phyloP scores from a whole-genome alignment of 2,888 invertebrate species.

The Acanthosepion lycidas region DNA sequence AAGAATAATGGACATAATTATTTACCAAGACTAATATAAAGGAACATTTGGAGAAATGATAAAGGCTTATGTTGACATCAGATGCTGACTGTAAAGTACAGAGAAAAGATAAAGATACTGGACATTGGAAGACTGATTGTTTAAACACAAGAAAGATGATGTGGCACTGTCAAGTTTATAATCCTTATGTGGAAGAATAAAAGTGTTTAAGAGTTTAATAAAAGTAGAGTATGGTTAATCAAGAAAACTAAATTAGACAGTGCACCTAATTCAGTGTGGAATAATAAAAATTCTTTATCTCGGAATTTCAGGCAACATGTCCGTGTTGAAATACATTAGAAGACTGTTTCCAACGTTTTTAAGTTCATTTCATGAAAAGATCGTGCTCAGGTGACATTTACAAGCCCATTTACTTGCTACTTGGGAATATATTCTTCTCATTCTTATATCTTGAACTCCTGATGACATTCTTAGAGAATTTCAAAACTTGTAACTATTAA shows the following conservation, averaged over 20 bases:
- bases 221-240: not conserved
- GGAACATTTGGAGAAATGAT: not conserved
- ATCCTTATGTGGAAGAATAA: not conserved
- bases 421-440: not conserved
- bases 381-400: not conserved
- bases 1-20: constrained; percentile 21
- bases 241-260: not conserved
- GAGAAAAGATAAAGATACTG: not conserved
- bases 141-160: not conserved
- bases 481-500: no score
- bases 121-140: not conserved
- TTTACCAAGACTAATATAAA: constrained; percentile 9
- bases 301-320: not conserved
- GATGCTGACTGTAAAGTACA: not conserved
- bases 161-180: not conserved
- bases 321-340: not conserved
- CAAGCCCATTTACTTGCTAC: not conserved
- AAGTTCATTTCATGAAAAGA: not conserved
- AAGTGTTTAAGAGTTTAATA: not conserved
- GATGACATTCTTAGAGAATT: no score
- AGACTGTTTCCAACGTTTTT: not conserved
- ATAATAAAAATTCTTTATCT: not conserved
- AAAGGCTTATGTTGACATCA: not conserved
- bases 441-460: no score
- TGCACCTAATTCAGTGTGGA: not conserved